Conservation (phyloP, 2,888 invertebrate species). For the Lydus trimaculatus region DNA sequence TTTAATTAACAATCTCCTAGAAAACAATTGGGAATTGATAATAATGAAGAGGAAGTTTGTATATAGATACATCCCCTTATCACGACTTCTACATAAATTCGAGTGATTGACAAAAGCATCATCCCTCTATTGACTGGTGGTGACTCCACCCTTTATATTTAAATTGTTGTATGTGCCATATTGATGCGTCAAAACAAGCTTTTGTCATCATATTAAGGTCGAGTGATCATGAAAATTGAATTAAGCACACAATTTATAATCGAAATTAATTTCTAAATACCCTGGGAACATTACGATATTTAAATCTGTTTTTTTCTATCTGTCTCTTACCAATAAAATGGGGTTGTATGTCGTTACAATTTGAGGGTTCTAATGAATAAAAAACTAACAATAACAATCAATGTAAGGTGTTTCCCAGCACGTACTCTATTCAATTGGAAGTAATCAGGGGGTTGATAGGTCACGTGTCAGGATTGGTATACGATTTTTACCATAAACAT, state of each 20-base stretch:
- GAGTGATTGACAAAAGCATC: conserved; percentile 31
- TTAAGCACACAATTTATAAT: conserved; percentile 32
- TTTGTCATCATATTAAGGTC: conserved; percentile 45
- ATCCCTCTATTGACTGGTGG: conserved; percentile 38
- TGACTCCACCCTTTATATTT: conserved; percentile 36
- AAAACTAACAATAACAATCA: conserved; percentile 45
- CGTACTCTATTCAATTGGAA: conserved; percentile 32
- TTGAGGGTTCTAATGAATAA: conserved; percentile 26
- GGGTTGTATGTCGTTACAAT: background rate
- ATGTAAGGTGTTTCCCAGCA: conserved; percentile 44
- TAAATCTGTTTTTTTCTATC: background rate
- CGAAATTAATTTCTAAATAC: conserved; percentile 8
- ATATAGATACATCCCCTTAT: background rate
- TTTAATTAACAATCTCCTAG: background rate
- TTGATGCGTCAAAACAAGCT: conserved; percentile 48
- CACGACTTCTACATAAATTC: background rate
- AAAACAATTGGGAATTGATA: background rate
- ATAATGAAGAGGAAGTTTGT: background rate
- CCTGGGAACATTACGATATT: background rate
- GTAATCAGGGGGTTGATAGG: conserved; percentile 16
- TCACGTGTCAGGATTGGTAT: conserved; percentile 28
- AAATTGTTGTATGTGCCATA: conserved; percentile 43
- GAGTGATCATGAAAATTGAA: conserved; percentile 46
- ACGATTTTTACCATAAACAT: conserved; percentile 33
- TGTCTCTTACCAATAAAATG: background rate